Evolutionary conservation across 2,888 invertebrate species (phyloP).

Genomic region (Dryocosmus kuriphilus): DNA sequence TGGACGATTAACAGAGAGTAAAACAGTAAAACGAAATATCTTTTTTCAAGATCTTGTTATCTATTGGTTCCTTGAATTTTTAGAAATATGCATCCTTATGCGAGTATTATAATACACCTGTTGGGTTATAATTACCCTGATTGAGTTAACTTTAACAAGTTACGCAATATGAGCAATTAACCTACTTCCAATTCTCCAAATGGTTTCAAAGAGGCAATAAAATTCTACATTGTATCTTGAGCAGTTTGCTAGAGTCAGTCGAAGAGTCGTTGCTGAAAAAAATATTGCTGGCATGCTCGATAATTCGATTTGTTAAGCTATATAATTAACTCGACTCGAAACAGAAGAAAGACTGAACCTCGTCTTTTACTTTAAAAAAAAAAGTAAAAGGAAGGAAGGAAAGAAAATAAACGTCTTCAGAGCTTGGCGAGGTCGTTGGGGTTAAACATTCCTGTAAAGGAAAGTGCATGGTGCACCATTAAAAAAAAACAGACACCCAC

Average conservation of each 20-base stretch:
- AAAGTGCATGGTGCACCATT: slow-evolving; percentile 10
- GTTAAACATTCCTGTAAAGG: slow-evolving; percentile 56
- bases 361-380: slow-evolving; percentile 3
- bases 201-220: neutral
- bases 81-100: too few relatives aligned
- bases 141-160: neutral
- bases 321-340: slow-evolving; percentile 49
- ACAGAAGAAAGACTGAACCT: neutral
- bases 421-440: slow-evolving; percentile 47
- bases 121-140: neutral
- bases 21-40: too few relatives aligned
- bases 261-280: slow-evolving; percentile 12
- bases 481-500: neutral
- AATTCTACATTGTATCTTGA: slow-evolving; percentile 4
- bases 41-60: too few relatives aligned
- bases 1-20: too few relatives aligned
- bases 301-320: slow-evolving; percentile 48
- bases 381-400: slow-evolving; percentile 14
- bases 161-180: neutral
- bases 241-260: neutral
- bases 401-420: slow-evolving; percentile 30
- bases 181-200: neutral
- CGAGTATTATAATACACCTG: too few relatives aligned
- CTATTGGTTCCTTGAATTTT: too few relatives aligned
- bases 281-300: slow-evolving; percentile 52